Evolutionary conservation across 1,140 invertebrate species (phyloP).

Genomic region (Drosophila truncata): DNA sequence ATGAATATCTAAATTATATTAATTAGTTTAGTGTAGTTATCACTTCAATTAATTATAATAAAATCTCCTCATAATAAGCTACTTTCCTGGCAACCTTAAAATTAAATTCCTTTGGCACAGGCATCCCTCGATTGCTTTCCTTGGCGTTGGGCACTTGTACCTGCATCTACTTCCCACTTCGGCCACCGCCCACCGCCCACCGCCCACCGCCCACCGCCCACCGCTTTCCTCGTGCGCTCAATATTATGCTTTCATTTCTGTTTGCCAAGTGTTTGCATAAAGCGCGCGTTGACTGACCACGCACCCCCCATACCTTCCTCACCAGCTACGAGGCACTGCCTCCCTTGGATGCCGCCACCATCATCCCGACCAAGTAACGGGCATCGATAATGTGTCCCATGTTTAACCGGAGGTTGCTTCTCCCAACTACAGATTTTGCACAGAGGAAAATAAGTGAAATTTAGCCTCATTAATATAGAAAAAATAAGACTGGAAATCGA

Average conservation of each 20-base stretch:
- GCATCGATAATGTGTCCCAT: conserved; percentile 72
- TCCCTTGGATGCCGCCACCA: conserved; percentile 1
- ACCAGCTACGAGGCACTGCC: not conserved
- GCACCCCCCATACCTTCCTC: not conserved
- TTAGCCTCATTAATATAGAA: too few species aligned
- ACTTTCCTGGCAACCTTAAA: conserved; percentile 3
- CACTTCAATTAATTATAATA: not conserved
- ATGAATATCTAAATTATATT: too few species aligned
- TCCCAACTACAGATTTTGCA: conserved; percentile 2
- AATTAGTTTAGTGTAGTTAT: not conserved
- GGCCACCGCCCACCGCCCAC: not conserved
- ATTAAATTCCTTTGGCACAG: conserved; percentile 8
- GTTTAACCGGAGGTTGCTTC: conserved; percentile 43
- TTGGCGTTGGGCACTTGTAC: conserved; percentile 47
- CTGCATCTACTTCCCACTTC: conserved; percentile 13
- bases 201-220: not conserved
- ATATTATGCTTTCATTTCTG: conserved; percentile 83
- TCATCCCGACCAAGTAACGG: conserved; percentile 17
- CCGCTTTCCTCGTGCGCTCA: conserved; percentile 38
- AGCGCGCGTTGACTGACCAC: conserved; percentile 66
- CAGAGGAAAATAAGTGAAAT: not conserved
- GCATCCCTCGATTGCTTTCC: not conserved
- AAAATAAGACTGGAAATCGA: too few species aligned
- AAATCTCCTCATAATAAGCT: not conserved
- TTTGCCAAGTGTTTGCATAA: conserved; percentile 77